Evolutionary conservation across 2,113 vertebrate genomes (phyloP).

Genomic region (Engraulis encrasicolus): DNA sequence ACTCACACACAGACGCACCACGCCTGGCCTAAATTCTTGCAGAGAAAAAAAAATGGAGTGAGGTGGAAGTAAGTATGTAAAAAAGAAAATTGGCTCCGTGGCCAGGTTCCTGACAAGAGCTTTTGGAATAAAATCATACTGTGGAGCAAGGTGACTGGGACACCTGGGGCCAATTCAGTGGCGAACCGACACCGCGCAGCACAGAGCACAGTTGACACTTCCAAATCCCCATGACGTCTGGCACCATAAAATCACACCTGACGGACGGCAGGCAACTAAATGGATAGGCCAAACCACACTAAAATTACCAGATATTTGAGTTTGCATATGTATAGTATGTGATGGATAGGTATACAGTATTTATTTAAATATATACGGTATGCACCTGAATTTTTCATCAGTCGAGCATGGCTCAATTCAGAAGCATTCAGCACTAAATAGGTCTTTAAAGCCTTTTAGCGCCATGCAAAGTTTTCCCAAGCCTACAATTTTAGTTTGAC

Average conservation of each 20-base stretch:
- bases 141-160: not conserved
- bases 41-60: slow-evolving; percentile 34
- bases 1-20: no score
- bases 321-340: not conserved
- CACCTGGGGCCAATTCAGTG: not conserved
- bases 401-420: not conserved
- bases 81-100: slow-evolving; percentile 28
- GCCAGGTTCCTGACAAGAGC: slow-evolving; percentile 44
- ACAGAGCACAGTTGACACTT: not conserved
- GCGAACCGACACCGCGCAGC: not conserved
- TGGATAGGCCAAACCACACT: not conserved
- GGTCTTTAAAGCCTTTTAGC: not conserved
- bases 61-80: no score
- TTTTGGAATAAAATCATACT: slow-evolving; percentile 16
- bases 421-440: not conserved
- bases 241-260: not conserved
- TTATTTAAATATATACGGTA: no score
- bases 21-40: slow-evolving; percentile 42
- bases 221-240: not conserved
- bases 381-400: not conserved
- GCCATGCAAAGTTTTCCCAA: not conserved
- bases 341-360: no score
- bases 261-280: not conserved
- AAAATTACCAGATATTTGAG: not conserved
- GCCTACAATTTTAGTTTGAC: not conserved